Percentiles rank a stretch among this genome's conserved stretches.
Conservation (phyloP, 2,113 vertebrate species). For the Pionites leucogaster region DNA sequence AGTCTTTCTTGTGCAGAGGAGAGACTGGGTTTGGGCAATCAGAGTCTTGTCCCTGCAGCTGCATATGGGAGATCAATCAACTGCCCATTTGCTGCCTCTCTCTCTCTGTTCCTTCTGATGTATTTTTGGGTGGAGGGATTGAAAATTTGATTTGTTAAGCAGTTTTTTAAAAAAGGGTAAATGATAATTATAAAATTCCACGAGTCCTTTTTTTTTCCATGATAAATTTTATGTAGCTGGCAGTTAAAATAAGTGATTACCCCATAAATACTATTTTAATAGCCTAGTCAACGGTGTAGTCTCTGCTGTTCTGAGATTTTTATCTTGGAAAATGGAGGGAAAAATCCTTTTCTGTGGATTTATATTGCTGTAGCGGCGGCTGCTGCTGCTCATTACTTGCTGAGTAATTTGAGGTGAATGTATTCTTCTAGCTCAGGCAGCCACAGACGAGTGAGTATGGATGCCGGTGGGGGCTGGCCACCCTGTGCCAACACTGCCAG, state of each 20-base stretch:
- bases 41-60: not conserved
- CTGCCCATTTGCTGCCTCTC: not conserved
- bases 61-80: not conserved
- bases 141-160: constrained; percentile 53
- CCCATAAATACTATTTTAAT: constrained; percentile 53
- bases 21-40: not conserved
- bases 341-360: not conserved
- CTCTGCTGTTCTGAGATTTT: constrained; percentile 21
- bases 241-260: constrained; percentile 61
- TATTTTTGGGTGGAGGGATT: constrained; percentile 22
- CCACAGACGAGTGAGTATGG: not conserved
- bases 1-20: not conserved
- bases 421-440: not conserved
- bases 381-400: not conserved
- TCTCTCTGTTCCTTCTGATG: not conserved
- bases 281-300: not conserved
- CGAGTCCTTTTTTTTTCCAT: not conserved
- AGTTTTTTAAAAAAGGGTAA: constrained; percentile 34
- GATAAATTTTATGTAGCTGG: constrained; percentile 43
- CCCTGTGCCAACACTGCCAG: rapidly evolving
- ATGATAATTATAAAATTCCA: constrained; percentile 59
- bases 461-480: not conserved
- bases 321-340: not conserved
- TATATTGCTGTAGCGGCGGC: not conserved
- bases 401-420: not conserved